Evolutionary conservation across 1,140 invertebrate genomes (phyloP), one percentile per base, ranked within the genome.

Genomic region (Reticulitermes speratus): DNA sequence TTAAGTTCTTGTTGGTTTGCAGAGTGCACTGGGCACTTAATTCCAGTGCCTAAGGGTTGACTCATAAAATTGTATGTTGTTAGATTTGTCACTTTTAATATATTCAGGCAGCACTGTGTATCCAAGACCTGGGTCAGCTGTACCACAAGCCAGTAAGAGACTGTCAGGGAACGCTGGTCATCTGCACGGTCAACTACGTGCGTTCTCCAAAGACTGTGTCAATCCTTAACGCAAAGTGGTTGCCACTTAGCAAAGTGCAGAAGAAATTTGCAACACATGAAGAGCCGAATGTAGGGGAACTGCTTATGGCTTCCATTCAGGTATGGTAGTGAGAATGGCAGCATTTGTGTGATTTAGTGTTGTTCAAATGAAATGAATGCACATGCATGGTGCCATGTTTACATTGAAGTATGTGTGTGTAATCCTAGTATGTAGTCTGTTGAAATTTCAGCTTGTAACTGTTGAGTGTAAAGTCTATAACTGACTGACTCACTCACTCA

Each of bases 41-140:
- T 38, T 38, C 38, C 38, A 38, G 38, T 38, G 38, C 38, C 38
- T 38, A 38, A 38, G 38, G 2, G 38, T 38, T 38, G 5, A 38
- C 38, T 38, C 5, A 38, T 38, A n/a, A n/a, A n/a, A 38, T 38
- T 38, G 38, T 38, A 38, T 38, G 38, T 38, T 38, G 38, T 38
- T 38, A 38, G 19, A 55, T 19, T 55, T 75, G 25, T 75, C 11
- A 8, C 7, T 1, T 9, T 2, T 84, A 19, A 84, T 89, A 59
- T 87, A 83, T 87, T 90, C 89, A 95, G 94, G 92, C 95, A 83
- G 96, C 97, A 0, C 92, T 99, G 1, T 96, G 97, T 87, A 94
- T 98, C 85, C 96, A 97, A 89, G 97, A 99, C 91, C 92, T 99
- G 86, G 97, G 98, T 23, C 97, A 98, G 90, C 92, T 99, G 44